Evolutionary conservation across 2,113 vertebrate species (phyloP).

Genomic region (Myxocyprinus asiaticus): DNA sequence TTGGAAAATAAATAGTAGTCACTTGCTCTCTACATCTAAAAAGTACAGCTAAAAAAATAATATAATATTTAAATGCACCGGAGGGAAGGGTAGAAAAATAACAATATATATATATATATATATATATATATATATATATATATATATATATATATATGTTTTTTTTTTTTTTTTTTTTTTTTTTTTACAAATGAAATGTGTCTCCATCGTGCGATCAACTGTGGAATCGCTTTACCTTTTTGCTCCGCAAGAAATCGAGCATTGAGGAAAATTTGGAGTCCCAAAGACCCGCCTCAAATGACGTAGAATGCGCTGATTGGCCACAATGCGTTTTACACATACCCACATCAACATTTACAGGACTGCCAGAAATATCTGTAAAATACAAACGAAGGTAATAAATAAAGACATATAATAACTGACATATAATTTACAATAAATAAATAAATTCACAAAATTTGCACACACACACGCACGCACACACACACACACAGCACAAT

Average conservation of each 20-base stretch:
- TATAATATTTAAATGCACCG: too few species aligned
- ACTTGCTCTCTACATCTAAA: too few species aligned
- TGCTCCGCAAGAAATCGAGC: slow-evolving; percentile 76
- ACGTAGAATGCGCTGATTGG: slow-evolving; percentile 17
- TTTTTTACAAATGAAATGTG: not conserved
- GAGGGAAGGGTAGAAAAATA: too few species aligned
- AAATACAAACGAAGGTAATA: not conserved
- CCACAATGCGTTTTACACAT: slow-evolving; percentile 73
- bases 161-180: not conserved
- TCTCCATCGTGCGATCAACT: slow-evolving; percentile 46
- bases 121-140: too few species aligned
- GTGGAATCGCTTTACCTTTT: slow-evolving; percentile 66
- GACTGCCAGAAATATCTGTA: slow-evolving; percentile 75
- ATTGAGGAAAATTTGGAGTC: slow-evolving; percentile 71
- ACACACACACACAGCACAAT: too few species aligned
- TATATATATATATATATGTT: too few species aligned
- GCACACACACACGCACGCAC: too few species aligned
- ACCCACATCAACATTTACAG: slow-evolving; percentile 73
- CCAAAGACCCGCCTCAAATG: slow-evolving; percentile 47
- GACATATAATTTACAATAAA: too few species aligned
- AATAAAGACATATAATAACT: not conserved
- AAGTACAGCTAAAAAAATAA: too few species aligned
- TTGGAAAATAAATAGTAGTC: too few species aligned
- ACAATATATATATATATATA: too few species aligned
- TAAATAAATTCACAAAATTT: too few species aligned